A percentile compares a stretch with the other conserved stretches of the same genome.
Conservation (phyloP, 2,797 vertebrate genomes). For the Sphenodon punctatus region DNA sequence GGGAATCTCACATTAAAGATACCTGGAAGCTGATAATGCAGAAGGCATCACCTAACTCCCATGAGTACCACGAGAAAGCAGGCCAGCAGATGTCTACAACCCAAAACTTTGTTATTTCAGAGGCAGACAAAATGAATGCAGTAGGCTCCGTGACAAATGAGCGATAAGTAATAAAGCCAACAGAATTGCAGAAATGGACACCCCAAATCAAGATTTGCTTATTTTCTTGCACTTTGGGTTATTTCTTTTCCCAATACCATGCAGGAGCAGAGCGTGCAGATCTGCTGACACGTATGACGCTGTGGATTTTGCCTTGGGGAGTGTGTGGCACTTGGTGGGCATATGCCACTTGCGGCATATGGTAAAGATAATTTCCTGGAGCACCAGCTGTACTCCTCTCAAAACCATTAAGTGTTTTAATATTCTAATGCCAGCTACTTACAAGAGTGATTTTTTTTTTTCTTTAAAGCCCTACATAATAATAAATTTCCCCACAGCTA, state of each 20-base stretch:
- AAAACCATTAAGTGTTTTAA: background rate
- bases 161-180: background rate
- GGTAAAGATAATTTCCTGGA: slow-evolving; percentile 10
- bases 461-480: background rate
- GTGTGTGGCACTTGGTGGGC: background rate
- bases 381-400: slow-evolving; percentile 4
- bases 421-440: slow-evolving; percentile 17
- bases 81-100: background rate
- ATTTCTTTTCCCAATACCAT: background rate
- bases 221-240: background rate
- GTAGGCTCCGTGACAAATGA: background rate
- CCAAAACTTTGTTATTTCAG: background rate
- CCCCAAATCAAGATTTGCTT: background rate
- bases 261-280: background rate
- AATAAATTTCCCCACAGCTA: background rate
- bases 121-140: background rate
- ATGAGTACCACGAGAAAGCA: background rate
- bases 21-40: background rate
- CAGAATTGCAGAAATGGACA: background rate
- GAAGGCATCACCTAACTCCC: background rate
- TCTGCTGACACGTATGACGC: slow-evolving; percentile 6
- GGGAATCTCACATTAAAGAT: rapidly evolving
- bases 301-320: background rate
- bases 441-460: too few species aligned
- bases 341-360: background rate